phyloP scores from a whole-genome alignment of 1,140 invertebrate genomes.

The Drosophila seguyi region DNA sequence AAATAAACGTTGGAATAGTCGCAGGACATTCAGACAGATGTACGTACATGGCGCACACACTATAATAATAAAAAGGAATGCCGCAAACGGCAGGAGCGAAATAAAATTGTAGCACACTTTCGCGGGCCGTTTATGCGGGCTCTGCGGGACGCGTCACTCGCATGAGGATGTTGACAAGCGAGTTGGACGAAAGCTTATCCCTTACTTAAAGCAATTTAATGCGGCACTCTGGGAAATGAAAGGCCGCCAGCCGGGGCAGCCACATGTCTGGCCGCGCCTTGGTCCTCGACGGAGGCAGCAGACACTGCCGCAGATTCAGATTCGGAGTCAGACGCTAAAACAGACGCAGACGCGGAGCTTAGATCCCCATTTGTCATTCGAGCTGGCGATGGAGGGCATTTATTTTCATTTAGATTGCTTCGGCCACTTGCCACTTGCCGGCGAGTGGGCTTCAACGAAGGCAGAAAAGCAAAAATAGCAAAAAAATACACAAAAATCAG shows the following conservation, averaged over 20 bases:
- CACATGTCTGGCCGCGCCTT: slow-evolving; percentile 24
- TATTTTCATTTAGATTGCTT: slow-evolving; percentile 70
- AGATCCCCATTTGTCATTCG: slow-evolving; percentile 63
- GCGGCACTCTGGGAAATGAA: slow-evolving; percentile 66
- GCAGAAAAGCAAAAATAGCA: not conserved
- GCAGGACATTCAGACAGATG: slow-evolving; percentile 40
- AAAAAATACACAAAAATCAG: slow-evolving; percentile 59
- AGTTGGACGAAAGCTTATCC: slow-evolving; percentile 43
- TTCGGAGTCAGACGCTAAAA: slow-evolving; percentile 4
- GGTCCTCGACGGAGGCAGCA: slow-evolving; percentile 10
- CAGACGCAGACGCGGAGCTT: slow-evolving; percentile 33
- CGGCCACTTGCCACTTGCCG: slow-evolving; percentile 29
- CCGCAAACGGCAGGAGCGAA: slow-evolving; percentile 21
- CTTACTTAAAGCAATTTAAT: slow-evolving; percentile 64
- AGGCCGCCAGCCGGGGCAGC: slow-evolving; percentile 37
- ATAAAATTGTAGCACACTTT: slow-evolving; percentile 62
- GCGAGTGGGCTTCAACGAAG: slow-evolving; percentile 33
- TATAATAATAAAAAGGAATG: slow-evolving; percentile 41
- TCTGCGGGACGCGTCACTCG: slow-evolving; percentile 3
- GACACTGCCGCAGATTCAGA: slow-evolving; percentile 26
- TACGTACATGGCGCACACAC: slow-evolving; percentile 30
- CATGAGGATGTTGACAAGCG: slow-evolving; percentile 38
- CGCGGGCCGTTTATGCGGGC: slow-evolving; percentile 37
- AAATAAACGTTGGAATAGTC: slow-evolving; percentile 62
- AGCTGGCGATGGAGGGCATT: slow-evolving; percentile 54